phyloP scores from a whole-genome alignment of 2,888 invertebrate genomes.

The Bedellia somnulentella region DNA sequence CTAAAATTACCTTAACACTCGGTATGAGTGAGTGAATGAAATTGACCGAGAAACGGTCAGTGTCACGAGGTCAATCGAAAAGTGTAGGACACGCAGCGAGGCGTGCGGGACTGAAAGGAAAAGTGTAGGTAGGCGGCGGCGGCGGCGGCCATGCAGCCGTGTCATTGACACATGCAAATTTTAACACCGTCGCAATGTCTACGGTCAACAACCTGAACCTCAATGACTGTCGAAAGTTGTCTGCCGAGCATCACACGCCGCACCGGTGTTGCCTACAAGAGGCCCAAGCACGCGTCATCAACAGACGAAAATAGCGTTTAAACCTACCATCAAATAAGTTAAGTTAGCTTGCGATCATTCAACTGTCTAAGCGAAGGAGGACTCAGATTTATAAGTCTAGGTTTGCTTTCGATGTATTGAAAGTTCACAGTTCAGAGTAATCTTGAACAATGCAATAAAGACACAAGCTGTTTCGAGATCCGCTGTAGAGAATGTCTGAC shows the following conservation, averaged over 20 bases:
- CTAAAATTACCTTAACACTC: background rate
- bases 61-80: slow-evolving; percentile 48
- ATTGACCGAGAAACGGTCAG: slow-evolving; percentile 17
- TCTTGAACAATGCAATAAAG: no score
- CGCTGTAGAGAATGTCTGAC: no score
- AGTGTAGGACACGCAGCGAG: slow-evolving; percentile 34
- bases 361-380: slow-evolving; percentile 22
- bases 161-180: slow-evolving; percentile 61
- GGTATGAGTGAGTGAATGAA: no score
- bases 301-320: slow-evolving; percentile 30
- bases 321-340: slow-evolving; percentile 25
- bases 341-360: slow-evolving; percentile 23
- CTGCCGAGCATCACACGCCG: slow-evolving; percentile 23
- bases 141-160: slow-evolving; percentile 21
- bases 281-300: slow-evolving; percentile 19
- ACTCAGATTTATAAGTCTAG: slow-evolving; percentile 30
- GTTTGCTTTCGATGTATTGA: slow-evolving; percentile 19
- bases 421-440: slow-evolving; percentile 15
- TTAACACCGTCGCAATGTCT: slow-evolving; percentile 34
- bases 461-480: no score
- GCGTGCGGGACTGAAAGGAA: slow-evolving; percentile 1
- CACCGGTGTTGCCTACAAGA: slow-evolving; percentile 28
- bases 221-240: slow-evolving; percentile 59
- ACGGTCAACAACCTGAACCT: slow-evolving; percentile 47
- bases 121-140: background rate